Evolutionary conservation across 2,113 vertebrate species (phyloP), one percentile per base, ranked within the genome.

Genomic region (Passerina amoena): DNA sequence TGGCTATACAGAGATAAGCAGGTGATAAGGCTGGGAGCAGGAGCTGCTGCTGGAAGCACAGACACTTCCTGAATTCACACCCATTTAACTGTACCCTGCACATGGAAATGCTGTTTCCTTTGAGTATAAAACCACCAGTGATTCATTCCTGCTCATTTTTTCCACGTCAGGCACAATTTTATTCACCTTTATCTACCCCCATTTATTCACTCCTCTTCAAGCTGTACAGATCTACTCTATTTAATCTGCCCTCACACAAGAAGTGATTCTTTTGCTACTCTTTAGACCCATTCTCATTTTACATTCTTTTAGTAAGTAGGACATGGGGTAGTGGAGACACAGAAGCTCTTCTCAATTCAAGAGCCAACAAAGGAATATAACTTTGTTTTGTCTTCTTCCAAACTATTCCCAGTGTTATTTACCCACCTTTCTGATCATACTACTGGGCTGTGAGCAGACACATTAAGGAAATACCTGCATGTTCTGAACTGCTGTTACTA

Each of bases 91-190:
- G 14, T 2, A 45, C 40, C 30, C 78, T 69, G 40, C 54, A 69
- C 35, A 11, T 31, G 25, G 44, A 77, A 92, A 90, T 25, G 37
- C 11, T 28, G 40, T 42, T 78, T 90, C 53, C 64, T 81, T 63
- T 57, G 30, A 71, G 44, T 71, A 27, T 35, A 53, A 83, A 79
- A 38, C 2, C 12, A 65, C 19, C 31, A 38, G 5, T n/a, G 31
- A 71, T 40, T 87, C 31, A 71, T 48, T 87, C 28, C 53, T 59
- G n/a, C 22, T 87, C 37, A 11, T 77, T 64, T 59, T 68, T 27
- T n/a, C 33, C 50, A 42, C 0, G 0, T 42, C 73, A 73, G 24
- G 27, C 24, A 47, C 2, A 0, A 56, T 78, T 94, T 93, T 72
- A 61, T 87, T 73, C 45, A 57, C 12, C 30, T 75, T 88, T 75